Base-by-base conservation (phyloP, 1,140 invertebrate species). In the Tyrophagus putrescentiae region DNA sequence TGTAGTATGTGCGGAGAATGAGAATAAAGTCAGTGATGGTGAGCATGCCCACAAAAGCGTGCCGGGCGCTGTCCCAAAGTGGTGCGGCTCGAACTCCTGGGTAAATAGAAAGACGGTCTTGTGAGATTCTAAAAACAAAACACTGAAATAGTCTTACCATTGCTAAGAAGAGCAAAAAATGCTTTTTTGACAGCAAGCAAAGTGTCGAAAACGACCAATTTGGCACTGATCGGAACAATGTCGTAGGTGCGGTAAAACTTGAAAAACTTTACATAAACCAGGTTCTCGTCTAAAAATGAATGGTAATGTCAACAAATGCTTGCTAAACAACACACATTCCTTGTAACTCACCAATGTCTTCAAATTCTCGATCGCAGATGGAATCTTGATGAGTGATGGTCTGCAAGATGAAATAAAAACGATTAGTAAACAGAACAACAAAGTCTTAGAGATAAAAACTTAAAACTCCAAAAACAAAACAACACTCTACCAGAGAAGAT, bases 21-120 rank as follows among this genome's bases (percentile, higher is more conserved):
- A 93, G 91, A 69, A 99, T 99, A 72, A 99, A 98, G 75, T 99
- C 96, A 45, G 96, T 98, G 67, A 99, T 98, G 34, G 96, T 99
- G 53, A 99, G 77, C 94, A 99, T 98, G 29, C 69, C 79, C 66
- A 79, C 84, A 72, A 83, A 98, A 70, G 85, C 79, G 72, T 98
- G 93, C 66, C 82, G 81, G 52, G 78, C 76, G 62, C 85, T 90
- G 70, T 98, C 92, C 94, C 94, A 99, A 32, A 99, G 76, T 0
- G 94, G 94, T 18, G 96, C 95, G 16, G 95, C 95, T 68, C 95
- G 80, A 0, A 98, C 93, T 39, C 87, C 84, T 86, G 25, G 3
- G 0, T 31, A 41, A 60, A 32, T 36, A 52, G 32, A 28, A 18
- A 60, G 9, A 31, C 31, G 11, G 16, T 41, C n/a, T 11, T 28